phyloP scores from a whole-genome alignment of 2,113 vertebrate genomes.

The Osmerus mordax region DNA sequence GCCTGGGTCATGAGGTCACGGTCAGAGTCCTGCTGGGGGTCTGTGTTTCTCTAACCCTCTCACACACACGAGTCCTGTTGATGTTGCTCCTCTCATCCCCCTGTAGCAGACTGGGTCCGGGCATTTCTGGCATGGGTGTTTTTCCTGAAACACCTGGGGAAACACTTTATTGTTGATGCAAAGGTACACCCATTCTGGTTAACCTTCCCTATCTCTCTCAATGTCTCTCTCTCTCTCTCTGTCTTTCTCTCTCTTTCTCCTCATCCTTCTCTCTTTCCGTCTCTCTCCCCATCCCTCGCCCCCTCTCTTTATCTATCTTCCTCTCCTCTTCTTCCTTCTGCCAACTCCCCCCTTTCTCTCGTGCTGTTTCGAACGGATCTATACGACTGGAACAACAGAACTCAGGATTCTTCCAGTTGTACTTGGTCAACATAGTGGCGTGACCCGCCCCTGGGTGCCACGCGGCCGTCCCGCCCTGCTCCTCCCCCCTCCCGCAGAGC shows the following conservation, averaged over 20 bases:
- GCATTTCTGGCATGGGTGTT: constrained; percentile 59
- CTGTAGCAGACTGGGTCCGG: neutral
- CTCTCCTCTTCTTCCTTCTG: no score
- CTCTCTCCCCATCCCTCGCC: no score
- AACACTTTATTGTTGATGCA: constrained; percentile 54
- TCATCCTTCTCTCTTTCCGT: neutral
- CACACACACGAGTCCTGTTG: no score
- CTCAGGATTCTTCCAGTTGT: constrained; percentile 43
- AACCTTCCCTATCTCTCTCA: neutral
- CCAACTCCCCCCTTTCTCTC: constrained; percentile 16
- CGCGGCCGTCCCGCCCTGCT: constrained; percentile 9
- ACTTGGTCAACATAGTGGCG: constrained; percentile 36
- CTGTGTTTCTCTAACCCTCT: no score
- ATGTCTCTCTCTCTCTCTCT: neutral
- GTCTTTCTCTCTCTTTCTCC: neutral
- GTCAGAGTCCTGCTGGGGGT: no score
- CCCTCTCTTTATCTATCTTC: no score
- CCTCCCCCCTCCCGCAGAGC: constrained; percentile 32
- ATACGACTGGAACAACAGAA: constrained; percentile 51
- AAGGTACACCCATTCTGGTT: constrained; percentile 18
- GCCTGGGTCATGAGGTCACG: no score
- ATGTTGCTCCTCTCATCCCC: no score
- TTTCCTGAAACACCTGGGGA: constrained; percentile 61
- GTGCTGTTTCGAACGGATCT: constrained; percentile 28
- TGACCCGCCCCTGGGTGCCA: neutral